phyloP scores from a whole-genome alignment of 2,113 vertebrate species.

The Anseranas semipalmata region DNA sequence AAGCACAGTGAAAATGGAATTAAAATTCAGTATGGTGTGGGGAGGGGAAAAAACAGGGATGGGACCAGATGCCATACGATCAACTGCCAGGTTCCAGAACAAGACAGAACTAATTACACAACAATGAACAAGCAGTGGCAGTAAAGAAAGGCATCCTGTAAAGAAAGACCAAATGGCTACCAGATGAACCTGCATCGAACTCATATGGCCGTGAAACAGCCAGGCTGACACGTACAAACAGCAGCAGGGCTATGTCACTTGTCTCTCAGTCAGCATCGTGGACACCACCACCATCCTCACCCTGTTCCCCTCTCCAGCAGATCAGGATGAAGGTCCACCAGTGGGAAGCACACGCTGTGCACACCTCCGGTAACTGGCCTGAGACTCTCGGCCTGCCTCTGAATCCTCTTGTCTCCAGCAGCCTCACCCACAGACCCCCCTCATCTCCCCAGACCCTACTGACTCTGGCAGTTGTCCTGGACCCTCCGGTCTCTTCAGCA shows the following conservation, averaged over 20 bases:
- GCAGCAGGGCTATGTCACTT: not conserved
- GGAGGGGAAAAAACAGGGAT: not conserved
- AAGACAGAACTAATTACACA: not conserved
- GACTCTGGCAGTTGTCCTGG: not conserved
- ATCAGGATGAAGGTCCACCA: not conserved
- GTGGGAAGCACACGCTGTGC: not conserved
- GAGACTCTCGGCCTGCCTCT: not conserved
- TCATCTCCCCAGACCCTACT: accelerated
- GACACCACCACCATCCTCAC: not conserved
- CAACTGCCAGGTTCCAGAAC: not conserved
- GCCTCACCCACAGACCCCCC: not conserved
- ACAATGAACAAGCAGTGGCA: not conserved
- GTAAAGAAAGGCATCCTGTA: not conserved
- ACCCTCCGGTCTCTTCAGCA: not conserved
- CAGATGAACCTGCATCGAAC: not conserved
- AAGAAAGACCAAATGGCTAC: not conserved
- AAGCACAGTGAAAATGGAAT: not conserved
- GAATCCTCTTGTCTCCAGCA: accelerated
- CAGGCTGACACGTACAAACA: accelerated
- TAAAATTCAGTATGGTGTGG: not conserved
- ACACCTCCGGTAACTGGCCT: not conserved
- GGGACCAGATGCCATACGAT: not conserved
- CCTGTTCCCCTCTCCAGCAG: not conserved
- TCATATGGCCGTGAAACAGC: not conserved
- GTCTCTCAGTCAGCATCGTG: not conserved